Evolutionary conservation across 2,888 invertebrate species (phyloP), one percentile per base, ranked within the genome.

Genomic region (Drosophila antonietae): DNA sequence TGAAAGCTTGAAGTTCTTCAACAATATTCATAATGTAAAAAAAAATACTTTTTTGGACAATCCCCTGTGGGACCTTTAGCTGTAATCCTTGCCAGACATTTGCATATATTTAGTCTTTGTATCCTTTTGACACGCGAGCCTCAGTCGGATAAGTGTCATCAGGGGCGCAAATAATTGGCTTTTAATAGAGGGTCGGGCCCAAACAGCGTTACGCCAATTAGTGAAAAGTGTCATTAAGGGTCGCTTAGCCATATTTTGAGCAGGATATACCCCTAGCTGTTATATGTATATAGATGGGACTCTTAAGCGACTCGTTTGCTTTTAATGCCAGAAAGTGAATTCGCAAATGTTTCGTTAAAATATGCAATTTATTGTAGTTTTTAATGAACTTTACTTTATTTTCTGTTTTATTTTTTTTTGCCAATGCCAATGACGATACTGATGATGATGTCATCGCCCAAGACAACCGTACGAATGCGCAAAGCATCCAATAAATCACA

Each of bases 371-470:
- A 62, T 73, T 71, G 68, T 39, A 58, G 47, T 46, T 65, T 67
- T 68, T 68, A 78, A 75, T 81, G 63, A 73, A 74, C 49, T 75
- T 66, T 47, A 28, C 52, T 61, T 33, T 3, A 1, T 10, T 31
- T 51, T 33, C 18, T 39, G n/a, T 23, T 20, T 28, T 47, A n/a
- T 23, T 20, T 28, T 47, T 28, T 28, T 9, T 31, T 47, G 33
- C 51, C 51, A 51, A 51, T 60, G 51, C 43, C 56, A 60, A 69
- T 75, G 51, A 33, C 33, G 47, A 18, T 10, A 12, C 15, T 49
- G 49, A 49, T 35, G 88, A 86, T 88, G 89, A 89, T 86, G 86
- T 88, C 90, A 89, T 88, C 49, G 33, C 73, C 64, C 70, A 53
- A 53, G 66, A 68, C 65, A 71, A 73, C 43, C 58, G 61, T 60